These are phyloP conservation scores for Hylyphantes graminicola DNA, from an alignment of 1,140 invertebrate genomes.

Conservation along the genomic window DNA sequence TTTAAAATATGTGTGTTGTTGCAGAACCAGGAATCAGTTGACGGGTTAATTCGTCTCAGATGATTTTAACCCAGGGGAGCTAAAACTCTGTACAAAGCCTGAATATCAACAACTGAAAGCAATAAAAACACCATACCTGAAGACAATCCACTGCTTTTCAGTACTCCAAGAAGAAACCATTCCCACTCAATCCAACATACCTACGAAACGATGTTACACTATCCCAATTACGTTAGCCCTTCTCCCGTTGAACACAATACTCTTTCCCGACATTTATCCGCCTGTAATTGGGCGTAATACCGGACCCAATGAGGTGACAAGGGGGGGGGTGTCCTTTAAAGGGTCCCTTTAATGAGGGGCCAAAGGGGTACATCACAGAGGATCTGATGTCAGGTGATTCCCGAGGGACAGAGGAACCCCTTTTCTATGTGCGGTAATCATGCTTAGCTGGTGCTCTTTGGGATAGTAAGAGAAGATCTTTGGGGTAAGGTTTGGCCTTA, in stretches of 20 bases:
- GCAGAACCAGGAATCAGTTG: no score
- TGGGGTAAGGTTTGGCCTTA: no score
- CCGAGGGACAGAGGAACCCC: conserved; percentile 32
- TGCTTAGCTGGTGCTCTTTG: neutral
- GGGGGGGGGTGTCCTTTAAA: conserved; percentile 36
- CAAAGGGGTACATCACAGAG: conserved; percentile 45
- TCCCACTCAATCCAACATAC: neutral
- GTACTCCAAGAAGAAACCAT: no score
- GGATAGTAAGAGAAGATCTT: no score
- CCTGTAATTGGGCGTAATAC: conserved; percentile 57
- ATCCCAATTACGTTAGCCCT: conserved; percentile 43
- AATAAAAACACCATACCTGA: no score
- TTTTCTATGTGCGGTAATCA: conserved; percentile 31
- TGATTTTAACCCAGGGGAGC: no score
- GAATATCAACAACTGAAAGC: no score
- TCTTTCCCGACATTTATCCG: conserved; percentile 50
- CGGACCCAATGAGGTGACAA: conserved; percentile 55
- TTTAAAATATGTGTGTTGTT: no score
- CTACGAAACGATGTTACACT: conserved; percentile 52
- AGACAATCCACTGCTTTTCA: no score
- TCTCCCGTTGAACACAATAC: conserved; percentile 14
- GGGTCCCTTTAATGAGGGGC: conserved; percentile 48
- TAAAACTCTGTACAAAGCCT: no score
- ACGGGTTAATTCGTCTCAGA: no score
- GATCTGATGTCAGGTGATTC: conserved; percentile 34